Evolutionary conservation across 2,888 invertebrate genomes (phyloP), one percentile per base, ranked within the genome.

Genomic region (Eucera pruinosa): DNA sequence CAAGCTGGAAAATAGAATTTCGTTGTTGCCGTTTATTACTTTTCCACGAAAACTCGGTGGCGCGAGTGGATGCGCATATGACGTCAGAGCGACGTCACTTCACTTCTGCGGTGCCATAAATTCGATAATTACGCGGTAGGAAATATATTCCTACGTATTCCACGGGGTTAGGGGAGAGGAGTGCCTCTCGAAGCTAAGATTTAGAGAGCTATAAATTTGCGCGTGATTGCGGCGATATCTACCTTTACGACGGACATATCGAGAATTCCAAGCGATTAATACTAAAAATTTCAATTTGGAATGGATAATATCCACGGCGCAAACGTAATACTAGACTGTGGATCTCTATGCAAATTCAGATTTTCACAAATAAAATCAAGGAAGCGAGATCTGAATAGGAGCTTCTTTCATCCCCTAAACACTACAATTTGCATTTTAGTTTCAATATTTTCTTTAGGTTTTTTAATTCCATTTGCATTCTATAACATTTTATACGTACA

Each of bases 11-110:
- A 64, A 60, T 61, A 65, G 57, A 57, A 65, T 71, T 68, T 70
- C 58, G 67, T 79, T 79, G 64, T 79, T 66, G 27, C 65, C 57
- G 58, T 48, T 72, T 75, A 57, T 70, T 52, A 55, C 64, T 39
- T 52, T 52, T 45, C 58, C 13, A 36, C 30, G 47, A 23, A 62
- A 30, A 72, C 57, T 58, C 45, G 5, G n/a, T n/a, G 36, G 50
- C 36, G 65, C 15, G 33, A 23, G 6, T 23, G 7, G 25, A 39
- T 20, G 52, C 25, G 39, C 9, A n/a, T 45, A 23, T 33, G n/a
- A 43, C 33, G 23, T 67, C 27, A 30, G 5, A 18, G 20, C 41
- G 20, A 20, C 47, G 33, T 33, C 36, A 13, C 25, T 68, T 54
- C 11, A 7, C 33, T 33, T 23, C 25, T 39, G 66, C 9, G 15